A percentile compares a stretch with the other conserved stretches of the same genome.
Evolutionary conservation across 2,888 invertebrate species (phyloP).

Genomic region (Tortrix viridana): DNA sequence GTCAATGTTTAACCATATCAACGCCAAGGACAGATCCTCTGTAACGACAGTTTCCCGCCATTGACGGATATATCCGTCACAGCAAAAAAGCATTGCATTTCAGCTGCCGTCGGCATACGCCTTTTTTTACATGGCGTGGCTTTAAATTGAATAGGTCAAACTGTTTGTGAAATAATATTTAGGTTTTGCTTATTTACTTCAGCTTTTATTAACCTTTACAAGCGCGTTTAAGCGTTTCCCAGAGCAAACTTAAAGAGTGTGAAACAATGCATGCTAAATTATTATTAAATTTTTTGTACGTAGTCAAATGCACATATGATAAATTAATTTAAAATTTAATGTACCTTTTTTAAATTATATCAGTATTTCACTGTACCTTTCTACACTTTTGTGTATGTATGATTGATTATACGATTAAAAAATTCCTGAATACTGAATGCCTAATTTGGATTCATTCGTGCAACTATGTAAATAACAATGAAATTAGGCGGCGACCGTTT

Average conservation of each 20-base stretch:
- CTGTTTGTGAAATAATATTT: no score
- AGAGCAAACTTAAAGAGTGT: not conserved
- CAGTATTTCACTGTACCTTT: constrained; percentile 26
- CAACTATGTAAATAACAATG: not conserved
- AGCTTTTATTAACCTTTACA: not conserved
- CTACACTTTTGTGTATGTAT: constrained; percentile 16
- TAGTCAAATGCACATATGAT: constrained; percentile 8
- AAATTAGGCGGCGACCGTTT: not conserved
- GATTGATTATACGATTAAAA: constrained; percentile 9
- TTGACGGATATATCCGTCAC: no score
- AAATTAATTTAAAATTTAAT: constrained; percentile 11
- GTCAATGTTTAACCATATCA: no score
- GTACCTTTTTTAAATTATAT: constrained; percentile 21
- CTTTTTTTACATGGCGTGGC: no score
- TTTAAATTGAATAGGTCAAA: no score
- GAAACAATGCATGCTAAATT: not conserved
- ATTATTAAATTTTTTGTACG: constrained; percentile 2
- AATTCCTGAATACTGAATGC: constrained; percentile 8
- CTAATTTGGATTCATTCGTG: no score
- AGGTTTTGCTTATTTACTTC: no score
- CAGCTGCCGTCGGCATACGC: no score
- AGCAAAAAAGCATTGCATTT: no score
- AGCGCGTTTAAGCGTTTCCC: not conserved
- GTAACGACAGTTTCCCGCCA: no score
- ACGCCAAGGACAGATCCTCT: no score